Conservation (phyloP, 2,113 vertebrate species). For the Nannospalax galili region DNA sequence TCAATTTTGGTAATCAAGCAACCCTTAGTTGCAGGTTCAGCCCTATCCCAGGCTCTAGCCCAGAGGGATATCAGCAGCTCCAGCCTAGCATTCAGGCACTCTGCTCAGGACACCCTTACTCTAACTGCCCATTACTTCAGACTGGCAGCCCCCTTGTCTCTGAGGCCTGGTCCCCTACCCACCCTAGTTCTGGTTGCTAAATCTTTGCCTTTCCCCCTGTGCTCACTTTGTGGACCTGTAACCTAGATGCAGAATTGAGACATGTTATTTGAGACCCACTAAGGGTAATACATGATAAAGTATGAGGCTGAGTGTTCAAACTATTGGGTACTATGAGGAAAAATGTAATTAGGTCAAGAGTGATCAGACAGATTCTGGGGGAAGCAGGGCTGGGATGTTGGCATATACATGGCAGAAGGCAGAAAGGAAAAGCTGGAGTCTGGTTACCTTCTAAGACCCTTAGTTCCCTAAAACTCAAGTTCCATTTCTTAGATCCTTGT, state of each 20-base stretch:
- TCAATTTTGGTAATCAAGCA: not conserved
- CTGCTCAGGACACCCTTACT: not conserved
- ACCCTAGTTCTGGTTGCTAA: not conserved
- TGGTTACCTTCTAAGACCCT: not conserved
- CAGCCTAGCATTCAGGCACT: not conserved
- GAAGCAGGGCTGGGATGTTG: not conserved
- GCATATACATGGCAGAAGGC: not conserved
- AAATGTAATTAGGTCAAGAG: not conserved
- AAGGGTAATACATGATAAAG: not conserved
- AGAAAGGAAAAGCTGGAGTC: not conserved
- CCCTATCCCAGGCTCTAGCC: not conserved
- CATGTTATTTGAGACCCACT: slow-evolving; percentile 3
- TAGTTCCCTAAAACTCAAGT: slow-evolving; percentile 14
- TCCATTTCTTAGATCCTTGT: not conserved
- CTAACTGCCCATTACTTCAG: not conserved
- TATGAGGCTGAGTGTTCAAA: not conserved
- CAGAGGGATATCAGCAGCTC: not conserved
- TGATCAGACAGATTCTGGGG: not conserved
- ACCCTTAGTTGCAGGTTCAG: not conserved
- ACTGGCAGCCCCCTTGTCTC: not conserved
- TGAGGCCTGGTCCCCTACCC: not conserved
- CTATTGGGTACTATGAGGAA: not conserved
- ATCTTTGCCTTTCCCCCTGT: not conserved
- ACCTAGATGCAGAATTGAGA: not conserved
- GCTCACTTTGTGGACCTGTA: not conserved